Conservation (phyloP, 2,113 vertebrate species). For the Terrapene triunguis region DNA sequence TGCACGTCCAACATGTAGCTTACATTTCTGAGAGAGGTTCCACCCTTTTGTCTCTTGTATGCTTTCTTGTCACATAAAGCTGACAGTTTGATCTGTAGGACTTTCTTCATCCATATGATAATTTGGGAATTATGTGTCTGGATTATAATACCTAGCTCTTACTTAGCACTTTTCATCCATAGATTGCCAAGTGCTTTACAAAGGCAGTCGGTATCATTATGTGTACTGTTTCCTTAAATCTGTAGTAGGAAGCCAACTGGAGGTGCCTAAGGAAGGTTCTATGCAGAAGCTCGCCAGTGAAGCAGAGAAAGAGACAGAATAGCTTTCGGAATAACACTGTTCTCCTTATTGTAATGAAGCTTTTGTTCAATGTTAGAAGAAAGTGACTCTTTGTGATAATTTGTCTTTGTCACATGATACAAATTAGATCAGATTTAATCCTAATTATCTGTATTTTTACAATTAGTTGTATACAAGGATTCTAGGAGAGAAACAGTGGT, state of each 20-base stretch:
- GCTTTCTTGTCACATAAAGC: neutral
- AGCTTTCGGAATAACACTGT: neutral
- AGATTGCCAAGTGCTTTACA: neutral
- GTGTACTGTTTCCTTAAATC: neutral
- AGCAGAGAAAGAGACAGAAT: neutral
- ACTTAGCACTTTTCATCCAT: neutral
- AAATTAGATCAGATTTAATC: neutral
- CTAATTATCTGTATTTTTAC: neutral
- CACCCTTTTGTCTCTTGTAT: neutral
- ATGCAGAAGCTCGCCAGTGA: neutral
- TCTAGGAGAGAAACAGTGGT: neutral
- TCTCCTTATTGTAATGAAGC: neutral
- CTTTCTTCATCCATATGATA: neutral
- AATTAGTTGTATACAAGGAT: neutral
- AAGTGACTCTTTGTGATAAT: neutral
- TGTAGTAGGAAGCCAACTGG: neutral
- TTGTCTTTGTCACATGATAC: rapidly evolving
- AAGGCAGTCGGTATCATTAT: neutral
- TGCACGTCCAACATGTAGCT: neutral
- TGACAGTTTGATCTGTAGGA: neutral
- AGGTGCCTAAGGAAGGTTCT: neutral
- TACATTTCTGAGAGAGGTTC: neutral
- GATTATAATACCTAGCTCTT: neutral
- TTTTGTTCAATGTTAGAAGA: neutral
- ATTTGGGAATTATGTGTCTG: neutral